Conservation (phyloP, 2,888 invertebrate genomes). For the Smittia aterrima region DNA sequence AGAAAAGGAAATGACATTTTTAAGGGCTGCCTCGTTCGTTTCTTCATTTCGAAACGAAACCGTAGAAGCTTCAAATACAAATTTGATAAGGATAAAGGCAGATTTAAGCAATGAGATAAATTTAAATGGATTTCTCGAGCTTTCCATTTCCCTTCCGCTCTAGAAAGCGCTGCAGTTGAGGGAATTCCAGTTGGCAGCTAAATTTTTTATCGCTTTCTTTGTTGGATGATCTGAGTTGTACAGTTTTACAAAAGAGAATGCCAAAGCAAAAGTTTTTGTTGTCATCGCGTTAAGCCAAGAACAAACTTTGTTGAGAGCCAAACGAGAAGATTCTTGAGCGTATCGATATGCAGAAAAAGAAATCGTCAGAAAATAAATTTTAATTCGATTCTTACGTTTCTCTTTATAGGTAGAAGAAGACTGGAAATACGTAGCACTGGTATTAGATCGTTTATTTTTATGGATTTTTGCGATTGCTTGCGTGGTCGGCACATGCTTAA, state of each 20-base stretch:
- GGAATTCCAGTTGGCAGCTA: background rate
- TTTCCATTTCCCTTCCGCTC: background rate
- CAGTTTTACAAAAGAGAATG: background rate
- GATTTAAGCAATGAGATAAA: slow-evolving; percentile 25
- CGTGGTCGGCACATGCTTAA: slow-evolving; percentile 82
- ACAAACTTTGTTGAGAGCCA: background rate
- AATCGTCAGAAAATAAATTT: background rate
- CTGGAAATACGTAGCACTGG: slow-evolving; percentile 94
- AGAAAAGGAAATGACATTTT: slow-evolving; percentile 24
- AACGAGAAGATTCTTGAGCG: background rate
- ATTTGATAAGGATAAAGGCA: slow-evolving; percentile 34
- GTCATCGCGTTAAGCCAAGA: background rate
- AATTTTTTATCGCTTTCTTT: slow-evolving; percentile 7
- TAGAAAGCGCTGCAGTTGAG: background rate
- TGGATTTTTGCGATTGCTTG: slow-evolving; percentile 94
- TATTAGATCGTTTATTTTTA: slow-evolving; percentile 92
- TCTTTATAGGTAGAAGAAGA: slow-evolving; percentile 83
- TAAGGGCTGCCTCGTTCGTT: background rate
- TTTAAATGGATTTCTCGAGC: slow-evolving; percentile 30
- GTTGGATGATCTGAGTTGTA: background rate
- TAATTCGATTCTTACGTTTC: background rate
- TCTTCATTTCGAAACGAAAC: background rate
- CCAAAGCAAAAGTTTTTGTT: no score
- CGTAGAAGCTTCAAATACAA: slow-evolving; percentile 8
- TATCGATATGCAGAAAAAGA: background rate